These are phyloP conservation scores for Alcedo quadribrachys DNA, from an alignment of 2,797 vertebrate species.

Conservation along the genomic window DNA sequence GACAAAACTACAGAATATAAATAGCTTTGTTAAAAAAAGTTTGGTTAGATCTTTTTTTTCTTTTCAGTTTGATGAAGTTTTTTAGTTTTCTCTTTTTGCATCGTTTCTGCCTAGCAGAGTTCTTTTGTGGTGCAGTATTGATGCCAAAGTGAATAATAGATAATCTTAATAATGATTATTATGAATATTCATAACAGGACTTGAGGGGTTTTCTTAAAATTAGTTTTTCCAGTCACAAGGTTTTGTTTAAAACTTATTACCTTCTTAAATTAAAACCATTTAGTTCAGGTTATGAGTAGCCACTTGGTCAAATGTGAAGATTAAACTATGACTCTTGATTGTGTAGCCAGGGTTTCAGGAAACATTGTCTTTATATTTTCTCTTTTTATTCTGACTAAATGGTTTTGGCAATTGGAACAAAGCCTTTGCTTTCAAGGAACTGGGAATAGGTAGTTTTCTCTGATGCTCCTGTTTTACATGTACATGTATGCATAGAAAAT, in stretches of 20 bases:
- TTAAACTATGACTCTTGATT: neutral
- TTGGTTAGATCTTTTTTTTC: neutral
- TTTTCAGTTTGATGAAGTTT: neutral
- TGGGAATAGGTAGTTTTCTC: neutral
- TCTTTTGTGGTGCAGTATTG: neutral
- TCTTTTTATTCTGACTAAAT: constrained; percentile 65
- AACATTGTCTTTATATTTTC: constrained; percentile 41
- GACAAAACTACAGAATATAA: neutral
- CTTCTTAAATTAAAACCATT: neutral
- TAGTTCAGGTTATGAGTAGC: neutral
- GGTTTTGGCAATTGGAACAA: constrained; percentile 69
- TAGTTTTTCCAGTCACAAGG: neutral
- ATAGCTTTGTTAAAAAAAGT: neutral
- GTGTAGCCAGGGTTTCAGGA: constrained; percentile 6
- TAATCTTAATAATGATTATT: neutral
- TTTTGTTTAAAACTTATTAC: neutral
- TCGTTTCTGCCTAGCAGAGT: neutral
- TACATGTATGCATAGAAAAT: neutral
- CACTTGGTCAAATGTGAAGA: neutral
- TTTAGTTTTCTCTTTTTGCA: neutral
- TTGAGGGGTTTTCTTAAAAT: neutral
- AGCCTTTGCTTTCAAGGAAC: constrained; percentile 42
- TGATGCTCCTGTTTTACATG: neutral
- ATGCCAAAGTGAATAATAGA: neutral
- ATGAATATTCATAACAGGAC: neutral